Percentiles rank a stretch among this genome's conserved stretches.
phyloP scores from a whole-genome alignment of 2,797 vertebrate genomes.

The Gymnothorax reevesii region DNA sequence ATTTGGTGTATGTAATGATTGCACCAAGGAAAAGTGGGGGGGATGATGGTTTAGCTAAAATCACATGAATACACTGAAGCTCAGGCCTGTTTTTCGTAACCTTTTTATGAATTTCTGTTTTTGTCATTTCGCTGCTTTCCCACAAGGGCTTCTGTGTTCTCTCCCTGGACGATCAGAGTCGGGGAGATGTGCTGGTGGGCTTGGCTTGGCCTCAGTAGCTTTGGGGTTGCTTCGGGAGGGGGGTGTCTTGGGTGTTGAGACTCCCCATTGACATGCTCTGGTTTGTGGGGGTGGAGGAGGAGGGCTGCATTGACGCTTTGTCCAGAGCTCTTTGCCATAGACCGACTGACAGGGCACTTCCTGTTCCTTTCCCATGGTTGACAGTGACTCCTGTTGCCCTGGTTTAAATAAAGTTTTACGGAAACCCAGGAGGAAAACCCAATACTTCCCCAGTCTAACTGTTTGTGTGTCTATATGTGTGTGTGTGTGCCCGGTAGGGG shows the following conservation, averaged over 20 bases:
- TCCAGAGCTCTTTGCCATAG: not conserved
- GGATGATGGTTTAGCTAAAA: not conserved
- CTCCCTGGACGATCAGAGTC: not conserved
- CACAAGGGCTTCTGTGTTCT: not conserved
- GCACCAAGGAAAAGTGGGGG: not conserved
- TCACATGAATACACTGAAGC: not conserved
- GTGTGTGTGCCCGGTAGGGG: not conserved
- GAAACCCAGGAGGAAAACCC: not conserved
- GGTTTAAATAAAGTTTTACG: not conserved
- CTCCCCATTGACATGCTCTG: not conserved
- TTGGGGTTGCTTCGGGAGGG: not conserved
- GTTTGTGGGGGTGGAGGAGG: not conserved
- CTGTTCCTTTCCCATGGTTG: not conserved
- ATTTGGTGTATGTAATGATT: not conserved
- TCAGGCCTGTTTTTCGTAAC: not conserved
- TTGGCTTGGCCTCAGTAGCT: not conserved
- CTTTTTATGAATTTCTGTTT: not conserved
- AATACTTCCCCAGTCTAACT: not conserved
- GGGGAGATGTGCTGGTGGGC: conserved; percentile 1
- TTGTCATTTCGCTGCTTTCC: conserved; percentile 4
- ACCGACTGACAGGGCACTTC: not conserved
- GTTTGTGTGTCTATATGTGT: too few species aligned
- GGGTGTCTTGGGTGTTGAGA: not conserved
- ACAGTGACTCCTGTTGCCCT: not conserved
- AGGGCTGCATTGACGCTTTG: not conserved